Evolutionary conservation across 2,797 vertebrate species (phyloP).

Genomic region (Lepidocolaptes lacrymiger): DNA sequence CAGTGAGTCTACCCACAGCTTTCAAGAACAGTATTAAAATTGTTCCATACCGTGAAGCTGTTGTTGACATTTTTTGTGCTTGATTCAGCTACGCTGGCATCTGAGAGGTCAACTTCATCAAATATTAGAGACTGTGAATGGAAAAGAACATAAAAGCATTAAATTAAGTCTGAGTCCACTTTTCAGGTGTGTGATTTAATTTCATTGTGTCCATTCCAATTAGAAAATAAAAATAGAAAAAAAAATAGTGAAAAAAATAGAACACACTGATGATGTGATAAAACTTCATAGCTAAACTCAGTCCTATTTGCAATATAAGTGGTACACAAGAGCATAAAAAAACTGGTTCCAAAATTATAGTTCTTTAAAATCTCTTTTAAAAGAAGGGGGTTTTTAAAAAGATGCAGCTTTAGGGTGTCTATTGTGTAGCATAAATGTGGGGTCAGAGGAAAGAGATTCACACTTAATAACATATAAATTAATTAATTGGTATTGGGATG

Average conservation of each 20-base stretch:
- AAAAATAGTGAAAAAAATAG: background rate
- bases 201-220: background rate
- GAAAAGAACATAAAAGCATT: constrained; percentile 61
- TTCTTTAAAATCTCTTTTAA: background rate
- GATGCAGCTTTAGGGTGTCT: background rate
- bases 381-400: background rate
- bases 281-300: background rate
- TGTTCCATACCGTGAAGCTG: constrained; percentile 93
- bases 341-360: background rate
- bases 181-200: background rate
- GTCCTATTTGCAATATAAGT: background rate
- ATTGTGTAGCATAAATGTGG: background rate
- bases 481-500: background rate
- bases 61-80: constrained; percentile 99
- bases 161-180: background rate
- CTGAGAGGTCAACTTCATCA: constrained; percentile 97
- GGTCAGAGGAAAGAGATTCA: background rate
- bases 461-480: background rate
- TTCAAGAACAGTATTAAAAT: background rate
- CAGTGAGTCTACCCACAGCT: background rate
- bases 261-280: background rate
- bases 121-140: constrained; percentile 93
- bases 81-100: constrained; percentile 97
- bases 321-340: background rate
- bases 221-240: background rate